Evolutionary conservation across 2,113 vertebrate genomes (phyloP), one percentile per base, ranked within the genome.

Genomic region (Pipra filicauda): DNA sequence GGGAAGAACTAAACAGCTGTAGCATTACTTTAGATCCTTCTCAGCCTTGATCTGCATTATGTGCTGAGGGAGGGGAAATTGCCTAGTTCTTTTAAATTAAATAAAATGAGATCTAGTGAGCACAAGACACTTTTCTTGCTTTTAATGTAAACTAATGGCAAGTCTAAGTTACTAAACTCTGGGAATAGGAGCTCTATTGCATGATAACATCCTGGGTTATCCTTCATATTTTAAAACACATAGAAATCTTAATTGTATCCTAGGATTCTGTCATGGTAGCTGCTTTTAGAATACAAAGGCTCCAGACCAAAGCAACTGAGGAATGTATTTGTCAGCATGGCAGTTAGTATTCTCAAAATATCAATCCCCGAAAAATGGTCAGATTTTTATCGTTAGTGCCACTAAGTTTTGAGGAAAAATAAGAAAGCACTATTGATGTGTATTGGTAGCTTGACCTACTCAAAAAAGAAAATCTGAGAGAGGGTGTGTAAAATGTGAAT

Each of bases 1-100:
- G 77, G 71, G 73, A 92, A 95, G 73, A 85, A 55, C 67, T 90
- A 95, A 94, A 77, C 51, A 95, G 73, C 85, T 91, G 86, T 82
- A 94, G 67, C 62, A 89, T 91, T 89, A 87, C 65, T 75, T 89
- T 37, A 85, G 55, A 52, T 94, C 85, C 83, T 95, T 57, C 66
- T 96, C 58, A 74, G 21, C 74, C 46, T 19, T 90, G 85, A 92
- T 95, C 44, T 87, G 75, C 58, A 41, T 93, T 97, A 95, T 87
- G 55, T 94, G 82, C 84, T 37, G 52, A 83, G 71, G 65, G 58
- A 85, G 48, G 37, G 49, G 26, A 93, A 95, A 91, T 85, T 84
- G 41, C 49, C 72, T 85, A 58, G 41, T 75, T 71, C 49, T 76
- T 94, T 62, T 31, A 77, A 95, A 87, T 95, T 85, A 67, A 93